These are phyloP conservation scores for Oligia fasciuncula DNA, from an alignment of 2,888 invertebrate species.

Conservation along the genomic window DNA sequence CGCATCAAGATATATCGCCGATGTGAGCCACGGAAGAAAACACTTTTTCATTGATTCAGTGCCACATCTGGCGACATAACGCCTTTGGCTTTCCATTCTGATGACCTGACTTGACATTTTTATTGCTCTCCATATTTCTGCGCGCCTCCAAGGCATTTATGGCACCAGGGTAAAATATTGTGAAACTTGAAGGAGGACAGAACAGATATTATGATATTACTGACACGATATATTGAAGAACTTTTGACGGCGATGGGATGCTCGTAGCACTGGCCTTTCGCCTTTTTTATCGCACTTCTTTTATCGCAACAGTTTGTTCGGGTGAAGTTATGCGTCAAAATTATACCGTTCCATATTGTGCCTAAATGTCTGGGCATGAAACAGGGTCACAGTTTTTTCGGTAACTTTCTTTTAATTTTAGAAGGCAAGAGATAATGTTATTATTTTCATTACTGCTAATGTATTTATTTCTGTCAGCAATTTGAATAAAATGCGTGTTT, in stretches of 20 bases:
- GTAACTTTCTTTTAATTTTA: slow-evolving; percentile 27
- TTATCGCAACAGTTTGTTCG: slow-evolving; percentile 66
- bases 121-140: slow-evolving; percentile 88
- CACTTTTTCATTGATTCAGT: slow-evolving; percentile 90
- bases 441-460: slow-evolving; percentile 6
- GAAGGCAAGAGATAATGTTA: slow-evolving; percentile 1
- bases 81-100: slow-evolving; percentile 89
- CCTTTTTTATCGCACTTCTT: slow-evolving; percentile 74
- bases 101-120: slow-evolving; percentile 90
- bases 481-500: not conserved
- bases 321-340: slow-evolving; percentile 55
- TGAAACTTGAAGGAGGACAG: slow-evolving; percentile 83
- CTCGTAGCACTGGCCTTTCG: slow-evolving; percentile 63
- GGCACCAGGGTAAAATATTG: slow-evolving; percentile 86
- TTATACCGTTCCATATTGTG: slow-evolving; percentile 56
- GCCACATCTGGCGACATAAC: slow-evolving; percentile 89
- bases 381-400: slow-evolving; percentile 27
- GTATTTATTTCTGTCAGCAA: slow-evolving; percentile 20
- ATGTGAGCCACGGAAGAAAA: slow-evolving; percentile 87
- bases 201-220: slow-evolving; percentile 85
- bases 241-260: slow-evolving; percentile 75
- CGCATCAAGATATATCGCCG: slow-evolving; percentile 83
- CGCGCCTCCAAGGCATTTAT: slow-evolving; percentile 85
- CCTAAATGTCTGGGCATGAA: slow-evolving; percentile 60
- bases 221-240: slow-evolving; percentile 81